Conservation (phyloP, 2,797 vertebrate species). For the Darevskia nairensis region DNA sequence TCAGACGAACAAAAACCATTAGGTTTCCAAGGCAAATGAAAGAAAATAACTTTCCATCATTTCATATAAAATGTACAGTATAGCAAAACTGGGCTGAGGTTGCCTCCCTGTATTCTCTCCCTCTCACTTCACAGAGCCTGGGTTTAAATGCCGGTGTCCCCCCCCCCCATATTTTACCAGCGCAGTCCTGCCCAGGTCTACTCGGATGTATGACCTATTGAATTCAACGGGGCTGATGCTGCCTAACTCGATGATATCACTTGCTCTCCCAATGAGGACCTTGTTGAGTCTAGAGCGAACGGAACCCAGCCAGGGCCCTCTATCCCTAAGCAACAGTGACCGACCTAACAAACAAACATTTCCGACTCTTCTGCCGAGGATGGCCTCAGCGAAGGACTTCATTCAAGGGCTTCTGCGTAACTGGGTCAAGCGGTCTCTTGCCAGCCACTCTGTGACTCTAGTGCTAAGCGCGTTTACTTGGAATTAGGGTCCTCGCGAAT, state of each 20-base stretch:
- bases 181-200: background rate
- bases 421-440: background rate
- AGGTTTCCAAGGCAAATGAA: conserved; percentile 16
- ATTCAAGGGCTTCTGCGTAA: background rate
- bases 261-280: background rate
- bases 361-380: background rate
- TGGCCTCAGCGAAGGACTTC: background rate
- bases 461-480: background rate
- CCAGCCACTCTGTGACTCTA: background rate
- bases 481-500: background rate
- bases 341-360: background rate
- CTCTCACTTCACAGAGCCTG: background rate
- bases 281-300: background rate
- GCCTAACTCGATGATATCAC: background rate
- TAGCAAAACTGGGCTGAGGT: conserved; percentile 10
- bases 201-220: too few relatives aligned
- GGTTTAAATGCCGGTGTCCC: background rate
- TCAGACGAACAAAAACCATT: conserved; percentile 9
- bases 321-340: background rate
- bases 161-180: background rate
- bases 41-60: background rate
- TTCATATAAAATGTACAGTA: background rate
- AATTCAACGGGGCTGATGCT: too few relatives aligned
- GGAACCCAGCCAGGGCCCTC: background rate
- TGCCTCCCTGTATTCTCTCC: too few relatives aligned